Conservation (phyloP, 2,797 vertebrate species). For the Amniataba percoides region DNA sequence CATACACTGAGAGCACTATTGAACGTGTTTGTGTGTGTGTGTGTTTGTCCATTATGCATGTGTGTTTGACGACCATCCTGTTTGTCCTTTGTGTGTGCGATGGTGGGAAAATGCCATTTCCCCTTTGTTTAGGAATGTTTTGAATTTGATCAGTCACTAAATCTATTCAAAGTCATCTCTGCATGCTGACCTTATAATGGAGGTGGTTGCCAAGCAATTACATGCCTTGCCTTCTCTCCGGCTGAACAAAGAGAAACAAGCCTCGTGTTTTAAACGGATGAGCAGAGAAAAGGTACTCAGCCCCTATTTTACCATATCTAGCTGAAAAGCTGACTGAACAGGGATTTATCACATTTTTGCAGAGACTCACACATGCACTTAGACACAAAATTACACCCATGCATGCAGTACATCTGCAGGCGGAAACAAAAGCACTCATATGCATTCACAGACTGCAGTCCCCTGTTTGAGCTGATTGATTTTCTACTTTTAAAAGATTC, state of each 20-base stretch:
- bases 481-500: constrained; percentile 61
- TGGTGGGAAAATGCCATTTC: constrained; percentile 61
- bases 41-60: constrained; percentile 43
- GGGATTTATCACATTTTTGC: constrained; percentile 78
- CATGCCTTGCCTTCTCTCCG: constrained; percentile 75
- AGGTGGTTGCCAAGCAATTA: constrained; percentile 85
- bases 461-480: constrained; percentile 64
- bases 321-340: constrained; percentile 76
- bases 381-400: constrained; percentile 51
- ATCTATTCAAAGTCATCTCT: constrained; percentile 83
- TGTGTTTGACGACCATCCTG: constrained; percentile 40
- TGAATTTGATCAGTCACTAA: constrained; percentile 81
- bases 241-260: constrained; percentile 80
- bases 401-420: constrained; percentile 43
- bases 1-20: constrained; percentile 31
- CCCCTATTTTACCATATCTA: constrained; percentile 74
- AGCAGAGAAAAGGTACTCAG: constrained; percentile 81
- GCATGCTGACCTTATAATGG: constrained; percentile 82
- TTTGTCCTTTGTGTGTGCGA: constrained; percentile 56
- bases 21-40: constrained; percentile 39
- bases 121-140: constrained; percentile 76
- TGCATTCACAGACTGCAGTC: constrained; percentile 42
- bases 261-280: constrained; percentile 80
- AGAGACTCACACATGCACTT: constrained; percentile 67
- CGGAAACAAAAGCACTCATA: constrained; percentile 24